These are phyloP conservation scores for Panurus biarmicus DNA, from an alignment of 2,113 vertebrate genomes.

Conservation along the genomic window DNA sequence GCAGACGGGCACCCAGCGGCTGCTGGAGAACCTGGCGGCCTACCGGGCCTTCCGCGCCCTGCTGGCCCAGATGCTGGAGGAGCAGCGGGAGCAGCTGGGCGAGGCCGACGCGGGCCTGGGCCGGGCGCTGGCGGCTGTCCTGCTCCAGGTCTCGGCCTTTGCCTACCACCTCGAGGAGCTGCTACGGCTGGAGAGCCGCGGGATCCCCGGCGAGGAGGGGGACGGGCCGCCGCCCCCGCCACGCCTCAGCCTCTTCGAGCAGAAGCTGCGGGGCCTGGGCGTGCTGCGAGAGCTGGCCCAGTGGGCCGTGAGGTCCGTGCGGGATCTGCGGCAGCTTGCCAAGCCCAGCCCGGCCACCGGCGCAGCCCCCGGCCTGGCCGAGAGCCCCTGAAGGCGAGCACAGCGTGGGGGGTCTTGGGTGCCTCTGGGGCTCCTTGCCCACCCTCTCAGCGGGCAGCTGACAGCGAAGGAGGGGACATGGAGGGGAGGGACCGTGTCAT, in stretches of 20 bases:
- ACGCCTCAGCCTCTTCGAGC: conserved; percentile 52
- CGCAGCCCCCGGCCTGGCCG: rapidly evolving
- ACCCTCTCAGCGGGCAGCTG: neutral
- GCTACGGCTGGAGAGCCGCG: conserved; percentile 54
- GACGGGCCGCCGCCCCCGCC: neutral
- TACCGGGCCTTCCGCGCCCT: conserved; percentile 67
- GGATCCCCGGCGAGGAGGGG: neutral
- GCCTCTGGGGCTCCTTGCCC: neutral
- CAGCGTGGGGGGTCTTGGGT: rapidly evolving
- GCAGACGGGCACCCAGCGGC: conserved; percentile 57
- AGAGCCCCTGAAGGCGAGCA: neutral
- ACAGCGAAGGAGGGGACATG: rapidly evolving
- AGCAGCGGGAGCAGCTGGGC: conserved; percentile 59
- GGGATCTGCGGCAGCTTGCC: conserved; percentile 65
- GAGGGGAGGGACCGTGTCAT: neutral
- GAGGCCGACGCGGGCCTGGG: conserved; percentile 44
- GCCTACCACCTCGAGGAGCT: conserved; percentile 70
- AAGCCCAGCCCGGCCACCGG: neutral
- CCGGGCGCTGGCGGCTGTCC: conserved; percentile 33
- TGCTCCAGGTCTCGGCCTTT: conserved; percentile 69
- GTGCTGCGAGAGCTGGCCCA: conserved; percentile 72
- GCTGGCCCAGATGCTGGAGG: conserved; percentile 69
- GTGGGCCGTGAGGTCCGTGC: conserved; percentile 63
- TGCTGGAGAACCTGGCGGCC: conserved; percentile 66
- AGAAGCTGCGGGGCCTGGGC: conserved; percentile 69